Conservation (phyloP, 1,140 invertebrate species). For the Diabrotica virgifera region DNA sequence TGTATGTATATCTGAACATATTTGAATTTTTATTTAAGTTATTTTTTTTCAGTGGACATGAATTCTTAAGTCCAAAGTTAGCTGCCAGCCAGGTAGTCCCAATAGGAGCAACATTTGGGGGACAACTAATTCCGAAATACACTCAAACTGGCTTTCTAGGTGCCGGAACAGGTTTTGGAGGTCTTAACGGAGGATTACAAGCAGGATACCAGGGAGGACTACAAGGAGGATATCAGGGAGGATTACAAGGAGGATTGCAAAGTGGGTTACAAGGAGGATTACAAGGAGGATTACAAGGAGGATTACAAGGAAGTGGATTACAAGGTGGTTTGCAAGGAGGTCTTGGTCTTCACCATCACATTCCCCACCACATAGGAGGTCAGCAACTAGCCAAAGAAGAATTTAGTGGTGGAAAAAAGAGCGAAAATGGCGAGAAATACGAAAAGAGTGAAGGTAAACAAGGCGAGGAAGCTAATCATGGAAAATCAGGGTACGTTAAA, state of each 20-base stretch:
- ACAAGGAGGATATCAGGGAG: constrained; percentile 47
- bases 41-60: neutral
- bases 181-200: constrained; percentile 29
- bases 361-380: constrained; percentile 6
- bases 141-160: constrained; percentile 25
- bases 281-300: constrained; percentile 53
- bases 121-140: neutral
- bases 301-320: constrained; percentile 50
- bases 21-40: too few relatives aligned
- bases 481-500: constrained; percentile 53
- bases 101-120: neutral
- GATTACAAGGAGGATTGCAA: constrained; percentile 29
- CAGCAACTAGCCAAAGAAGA: constrained; percentile 49
- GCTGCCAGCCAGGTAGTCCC: constrained; percentile 45
- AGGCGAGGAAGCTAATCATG: constrained; percentile 53
- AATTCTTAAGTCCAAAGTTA: constrained; percentile 53
- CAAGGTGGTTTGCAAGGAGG: constrained; percentile 36
- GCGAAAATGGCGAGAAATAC: constrained; percentile 52
- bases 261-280: constrained; percentile 49
- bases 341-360: neutral
- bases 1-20: too few relatives aligned
- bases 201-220: constrained; percentile 28
- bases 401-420: constrained; percentile 55
- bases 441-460: constrained; percentile 54
- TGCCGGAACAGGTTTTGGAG: constrained; percentile 38